Conservation (phyloP, 2,888 invertebrate genomes). For the Penaeus monodon region DNA sequence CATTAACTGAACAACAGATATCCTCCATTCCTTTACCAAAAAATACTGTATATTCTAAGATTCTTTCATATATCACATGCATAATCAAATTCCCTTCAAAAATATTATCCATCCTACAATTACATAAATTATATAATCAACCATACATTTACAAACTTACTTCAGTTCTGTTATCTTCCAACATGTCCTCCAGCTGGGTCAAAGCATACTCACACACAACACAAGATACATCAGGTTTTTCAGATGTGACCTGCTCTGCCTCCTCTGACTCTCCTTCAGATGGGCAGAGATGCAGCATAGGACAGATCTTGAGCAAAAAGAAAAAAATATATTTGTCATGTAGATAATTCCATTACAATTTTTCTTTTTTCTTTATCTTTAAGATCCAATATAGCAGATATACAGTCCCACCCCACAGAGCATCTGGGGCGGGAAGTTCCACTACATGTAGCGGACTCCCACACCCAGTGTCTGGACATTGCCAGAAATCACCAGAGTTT, state of each 20-base stretch:
- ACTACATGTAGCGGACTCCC: too few species aligned
- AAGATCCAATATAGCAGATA: background rate
- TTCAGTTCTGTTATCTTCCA: constrained; percentile 59
- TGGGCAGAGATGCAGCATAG: constrained; percentile 60
- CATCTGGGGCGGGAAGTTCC: too few species aligned
- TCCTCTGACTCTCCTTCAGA: background rate
- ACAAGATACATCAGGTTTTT: constrained; percentile 53
- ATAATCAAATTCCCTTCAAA: too few species aligned
- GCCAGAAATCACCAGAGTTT: too few species aligned
- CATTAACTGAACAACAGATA: too few species aligned
- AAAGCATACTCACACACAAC: constrained; percentile 65
- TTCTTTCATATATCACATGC: too few species aligned
- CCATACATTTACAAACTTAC: constrained; percentile 18
- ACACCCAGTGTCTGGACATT: too few species aligned
- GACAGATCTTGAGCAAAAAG: constrained; percentile 46
- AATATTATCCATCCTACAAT: too few species aligned
- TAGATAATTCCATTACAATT: background rate
- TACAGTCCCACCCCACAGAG: too few species aligned
- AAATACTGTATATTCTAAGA: too few species aligned
- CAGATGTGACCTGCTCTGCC: background rate
- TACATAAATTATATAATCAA: too few species aligned
- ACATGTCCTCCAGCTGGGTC: constrained; percentile 60
- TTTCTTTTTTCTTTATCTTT: background rate
- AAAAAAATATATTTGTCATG: background rate
- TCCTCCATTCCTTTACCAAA: too few species aligned